Conservation (phyloP, 2,888 invertebrate species). For the Argyresthia albistria region DNA sequence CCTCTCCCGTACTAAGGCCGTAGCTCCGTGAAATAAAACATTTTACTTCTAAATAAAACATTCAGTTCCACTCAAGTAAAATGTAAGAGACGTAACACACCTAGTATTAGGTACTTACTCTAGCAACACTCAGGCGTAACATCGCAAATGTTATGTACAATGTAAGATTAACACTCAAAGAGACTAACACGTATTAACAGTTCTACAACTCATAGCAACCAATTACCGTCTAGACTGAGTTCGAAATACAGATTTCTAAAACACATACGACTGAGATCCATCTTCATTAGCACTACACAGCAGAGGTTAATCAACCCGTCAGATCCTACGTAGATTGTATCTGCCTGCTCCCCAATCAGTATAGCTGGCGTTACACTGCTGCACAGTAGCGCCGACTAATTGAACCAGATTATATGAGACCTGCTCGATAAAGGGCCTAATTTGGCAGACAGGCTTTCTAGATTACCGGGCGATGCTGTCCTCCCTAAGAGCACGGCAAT, state of each 20-base stretch:
- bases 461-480: conserved; percentile 44
- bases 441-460: conserved; percentile 14
- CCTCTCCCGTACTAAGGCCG: too few relatives aligned
- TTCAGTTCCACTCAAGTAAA: too few relatives aligned
- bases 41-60: too few relatives aligned
- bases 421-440: conserved; percentile 7
- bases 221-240: neutral
- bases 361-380: neutral
- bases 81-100: too few relatives aligned
- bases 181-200: neutral
- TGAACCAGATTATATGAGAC: conserved; percentile 23
- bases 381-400: conserved; percentile 16
- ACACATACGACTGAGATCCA: neutral
- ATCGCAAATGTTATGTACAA: too few relatives aligned
- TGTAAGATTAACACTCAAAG: neutral
- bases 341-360: too few relatives aligned
- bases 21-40: too few relatives aligned
- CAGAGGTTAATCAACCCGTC: neutral
- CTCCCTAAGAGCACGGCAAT: conserved; percentile 51
- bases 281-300: conserved; percentile 1
- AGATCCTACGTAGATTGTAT: neutral
- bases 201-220: neutral
- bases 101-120: too few relatives aligned
- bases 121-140: too few relatives aligned
- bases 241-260: neutral